A percentile compares a stretch with the other conserved stretches of the same genome.
phyloP scores from a whole-genome alignment of 2,888 invertebrate genomes.

The Steinernema scapterisci region DNA sequence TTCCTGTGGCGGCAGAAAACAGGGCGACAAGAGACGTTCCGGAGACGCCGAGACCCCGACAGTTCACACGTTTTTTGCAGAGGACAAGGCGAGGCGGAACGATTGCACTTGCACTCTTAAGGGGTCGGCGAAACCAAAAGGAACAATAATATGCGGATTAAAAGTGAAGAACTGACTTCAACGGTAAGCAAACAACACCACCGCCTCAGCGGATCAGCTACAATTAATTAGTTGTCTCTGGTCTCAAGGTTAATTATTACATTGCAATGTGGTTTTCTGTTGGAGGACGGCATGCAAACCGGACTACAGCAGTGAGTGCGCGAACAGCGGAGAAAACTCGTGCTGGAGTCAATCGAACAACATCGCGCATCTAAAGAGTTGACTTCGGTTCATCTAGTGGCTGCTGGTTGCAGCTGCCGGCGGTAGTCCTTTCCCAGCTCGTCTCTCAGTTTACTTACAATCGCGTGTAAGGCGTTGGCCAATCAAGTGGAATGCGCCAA shows the following conservation, averaged over 20 bases:
- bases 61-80: too few species aligned
- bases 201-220: slow-evolving; percentile 15
- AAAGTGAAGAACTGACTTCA: background rate
- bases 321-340: slow-evolving; percentile 6
- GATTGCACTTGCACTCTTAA: background rate
- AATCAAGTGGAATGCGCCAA: slow-evolving; percentile 13
- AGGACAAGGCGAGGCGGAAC: too few species aligned
- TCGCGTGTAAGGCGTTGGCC: background rate
- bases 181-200: slow-evolving; percentile 12
- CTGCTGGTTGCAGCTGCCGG: background rate
- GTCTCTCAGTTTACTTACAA: slow-evolving; percentile 20
- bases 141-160: background rate
- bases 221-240: slow-evolving; percentile 33
- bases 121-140: background rate
- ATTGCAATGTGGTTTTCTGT: slow-evolving; percentile 25
- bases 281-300: slow-evolving; percentile 14
- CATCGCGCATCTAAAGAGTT: background rate
- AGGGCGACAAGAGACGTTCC: too few species aligned
- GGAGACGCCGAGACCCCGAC: too few species aligned
- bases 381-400: slow-evolving; percentile 1
- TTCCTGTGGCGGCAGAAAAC: too few species aligned
- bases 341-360: slow-evolving; percentile 1
- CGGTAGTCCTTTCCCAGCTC: slow-evolving; percentile 2
- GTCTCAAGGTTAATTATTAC: slow-evolving; percentile 33
- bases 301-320: slow-evolving; percentile 23